Conservation (phyloP, 2,888 invertebrate genomes). For the Pyrochroa serraticornis region DNA sequence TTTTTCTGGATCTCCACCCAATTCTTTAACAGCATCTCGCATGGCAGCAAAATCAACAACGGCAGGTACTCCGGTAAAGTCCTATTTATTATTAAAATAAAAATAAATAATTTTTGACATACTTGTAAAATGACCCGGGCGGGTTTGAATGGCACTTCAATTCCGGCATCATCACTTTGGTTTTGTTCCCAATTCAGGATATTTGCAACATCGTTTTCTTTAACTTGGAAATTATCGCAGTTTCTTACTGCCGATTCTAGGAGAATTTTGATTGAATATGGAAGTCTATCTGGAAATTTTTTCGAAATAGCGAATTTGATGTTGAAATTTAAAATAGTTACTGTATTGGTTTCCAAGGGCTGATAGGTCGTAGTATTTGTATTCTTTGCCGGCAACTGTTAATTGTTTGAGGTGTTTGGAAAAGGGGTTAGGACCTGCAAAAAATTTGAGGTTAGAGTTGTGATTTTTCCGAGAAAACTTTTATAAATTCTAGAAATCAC, state of each 20-base stretch:
- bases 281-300: conserved; percentile 74
- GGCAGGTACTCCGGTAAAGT: conserved; percentile 96
- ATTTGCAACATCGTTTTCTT: conserved; percentile 82
- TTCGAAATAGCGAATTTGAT: neutral
- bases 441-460: neutral
- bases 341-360: conserved; percentile 81
- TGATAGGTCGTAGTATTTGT: conserved; percentile 80
- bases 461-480: neutral
- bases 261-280: conserved; percentile 89
- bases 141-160: conserved; percentile 96
- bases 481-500: conserved; percentile 9
- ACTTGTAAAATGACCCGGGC: conserved; percentile 95
- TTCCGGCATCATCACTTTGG: conserved; percentile 70
- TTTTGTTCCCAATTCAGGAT: conserved; percentile 87
- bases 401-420: conserved; percentile 66
- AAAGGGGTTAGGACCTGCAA: conserved; percentile 68
- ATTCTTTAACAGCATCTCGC: conserved; percentile 88
- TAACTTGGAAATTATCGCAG: conserved; percentile 94
- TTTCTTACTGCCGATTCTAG: conserved; percentile 95
- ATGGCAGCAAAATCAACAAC: conserved; percentile 99
- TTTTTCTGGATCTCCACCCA: conserved; percentile 88
- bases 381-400: conserved; percentile 66
- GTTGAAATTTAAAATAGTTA: conserved; percentile 59
- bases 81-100: conserved; percentile 60
- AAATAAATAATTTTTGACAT: conserved; percentile 18